phyloP scores from a whole-genome alignment of 2,113 vertebrate genomes.

The Lates calcarifer region DNA sequence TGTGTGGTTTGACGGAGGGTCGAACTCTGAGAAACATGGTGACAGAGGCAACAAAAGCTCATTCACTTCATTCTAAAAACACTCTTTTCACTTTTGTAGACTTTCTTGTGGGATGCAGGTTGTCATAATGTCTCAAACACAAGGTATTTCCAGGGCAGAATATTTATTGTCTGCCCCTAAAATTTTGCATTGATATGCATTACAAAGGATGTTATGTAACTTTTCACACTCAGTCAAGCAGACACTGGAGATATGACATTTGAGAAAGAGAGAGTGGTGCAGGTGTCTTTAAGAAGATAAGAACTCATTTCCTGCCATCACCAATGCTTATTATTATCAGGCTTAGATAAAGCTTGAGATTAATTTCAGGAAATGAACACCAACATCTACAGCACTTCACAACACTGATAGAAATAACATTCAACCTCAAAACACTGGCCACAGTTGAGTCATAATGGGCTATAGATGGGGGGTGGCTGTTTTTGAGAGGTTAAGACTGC shows the following conservation, averaged over 20 bases:
- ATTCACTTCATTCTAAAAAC: not conserved
- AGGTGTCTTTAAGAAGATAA: not conserved
- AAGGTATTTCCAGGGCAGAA: not conserved
- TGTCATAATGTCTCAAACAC: not conserved
- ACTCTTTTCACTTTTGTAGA: not conserved
- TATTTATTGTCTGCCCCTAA: too few relatives aligned
- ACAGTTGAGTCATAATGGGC: not conserved
- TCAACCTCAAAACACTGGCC: too few relatives aligned
- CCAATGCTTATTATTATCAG: not conserved
- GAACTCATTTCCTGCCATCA: not conserved
- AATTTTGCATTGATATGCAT: too few relatives aligned
- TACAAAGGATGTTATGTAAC: too few relatives aligned
- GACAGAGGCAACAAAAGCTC: not conserved
- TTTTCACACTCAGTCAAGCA: too few relatives aligned
- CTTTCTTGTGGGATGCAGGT: not conserved
- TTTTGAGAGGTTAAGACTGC: too few relatives aligned
- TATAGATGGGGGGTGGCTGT: too few relatives aligned
- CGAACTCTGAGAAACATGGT: constrained; percentile 77
- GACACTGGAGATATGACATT: not conserved
- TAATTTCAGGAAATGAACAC: not conserved
- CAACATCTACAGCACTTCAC: not conserved
- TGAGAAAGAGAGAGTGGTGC: not conserved
- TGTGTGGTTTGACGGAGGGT: constrained; percentile 94
- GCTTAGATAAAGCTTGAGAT: not conserved
- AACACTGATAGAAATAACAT: too few relatives aligned